Percentiles rank a stretch among this genome's conserved stretches.
phyloP scores from a whole-genome alignment of 2,113 vertebrate species.

The Gymnarchus niloticus region DNA sequence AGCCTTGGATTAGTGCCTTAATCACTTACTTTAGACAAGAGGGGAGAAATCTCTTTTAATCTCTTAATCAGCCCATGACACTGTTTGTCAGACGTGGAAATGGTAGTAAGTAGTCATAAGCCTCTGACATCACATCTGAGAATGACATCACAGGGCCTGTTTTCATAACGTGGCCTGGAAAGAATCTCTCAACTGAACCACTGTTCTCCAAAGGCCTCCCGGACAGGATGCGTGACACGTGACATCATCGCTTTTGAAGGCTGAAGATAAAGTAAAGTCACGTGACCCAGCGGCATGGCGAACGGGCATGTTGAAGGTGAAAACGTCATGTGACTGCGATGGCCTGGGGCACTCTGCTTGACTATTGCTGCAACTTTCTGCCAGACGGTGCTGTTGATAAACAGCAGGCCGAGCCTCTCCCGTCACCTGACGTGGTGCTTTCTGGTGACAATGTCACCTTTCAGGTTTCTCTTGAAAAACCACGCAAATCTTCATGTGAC shows the following conservation, averaged over 20 bases:
- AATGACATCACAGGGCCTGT: slow-evolving; percentile 3
- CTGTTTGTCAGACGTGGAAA: not conserved
- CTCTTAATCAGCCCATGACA: not conserved
- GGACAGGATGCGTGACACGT: not conserved
- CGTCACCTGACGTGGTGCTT: not conserved
- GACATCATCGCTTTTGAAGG: not conserved
- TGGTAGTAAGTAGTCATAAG: not conserved
- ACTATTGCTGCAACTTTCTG: not conserved
- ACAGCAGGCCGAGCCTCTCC: not conserved
- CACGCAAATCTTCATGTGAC: not conserved
- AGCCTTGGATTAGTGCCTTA: not conserved
- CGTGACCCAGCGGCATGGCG: not conserved
- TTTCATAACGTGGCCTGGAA: slow-evolving; percentile 1
- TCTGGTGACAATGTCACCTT: not conserved
- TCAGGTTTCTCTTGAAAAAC: not conserved
- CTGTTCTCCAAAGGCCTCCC: not conserved
- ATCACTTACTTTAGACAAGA: not conserved
- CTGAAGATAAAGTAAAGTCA: not conserved
- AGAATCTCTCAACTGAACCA: not conserved
- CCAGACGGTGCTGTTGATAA: not conserved
- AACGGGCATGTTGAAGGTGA: not conserved
- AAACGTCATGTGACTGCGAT: not conserved
- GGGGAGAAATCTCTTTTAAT: not conserved
- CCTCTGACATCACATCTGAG: not conserved
- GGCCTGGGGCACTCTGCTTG: not conserved